Conservation (phyloP, 2,113 vertebrate genomes). For the Gila orcuttii region DNA sequence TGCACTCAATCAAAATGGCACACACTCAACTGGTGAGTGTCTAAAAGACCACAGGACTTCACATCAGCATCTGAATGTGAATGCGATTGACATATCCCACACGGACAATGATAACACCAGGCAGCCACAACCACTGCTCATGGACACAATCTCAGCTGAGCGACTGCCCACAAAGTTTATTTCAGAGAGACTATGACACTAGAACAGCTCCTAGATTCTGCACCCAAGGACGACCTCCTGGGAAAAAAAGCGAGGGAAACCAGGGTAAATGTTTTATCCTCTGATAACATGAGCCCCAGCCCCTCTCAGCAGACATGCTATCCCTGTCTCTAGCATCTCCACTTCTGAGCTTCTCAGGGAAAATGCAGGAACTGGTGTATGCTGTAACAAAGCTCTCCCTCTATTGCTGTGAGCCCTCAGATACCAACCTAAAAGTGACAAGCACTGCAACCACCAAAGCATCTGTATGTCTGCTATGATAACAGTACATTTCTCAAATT, state of each 20-base stretch:
- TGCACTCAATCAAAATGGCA: not conserved
- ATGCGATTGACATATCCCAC: too few species aligned
- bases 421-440: not conserved
- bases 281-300: not conserved
- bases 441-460: too few species aligned
- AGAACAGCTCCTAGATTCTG: not conserved
- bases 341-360: not conserved
- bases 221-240: not conserved
- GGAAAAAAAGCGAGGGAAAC: not conserved
- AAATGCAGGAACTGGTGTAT: not conserved
- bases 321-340: too few species aligned
- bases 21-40: not conserved
- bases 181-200: not conserved
- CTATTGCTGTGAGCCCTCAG: not conserved
- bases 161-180: not conserved
- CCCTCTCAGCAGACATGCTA: too few species aligned
- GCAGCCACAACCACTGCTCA: not conserved
- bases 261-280: not conserved
- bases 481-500: not conserved
- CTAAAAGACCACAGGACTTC: not conserved
- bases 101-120: not conserved
- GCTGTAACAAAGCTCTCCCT: too few species aligned
- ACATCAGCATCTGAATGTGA: too few species aligned
- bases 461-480: not conserved
- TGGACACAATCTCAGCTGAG: not conserved